These are phyloP conservation scores for Chaetorhynchus papuensis DNA, from an alignment of 2,113 vertebrate genomes.

Conservation along the genomic window DNA sequence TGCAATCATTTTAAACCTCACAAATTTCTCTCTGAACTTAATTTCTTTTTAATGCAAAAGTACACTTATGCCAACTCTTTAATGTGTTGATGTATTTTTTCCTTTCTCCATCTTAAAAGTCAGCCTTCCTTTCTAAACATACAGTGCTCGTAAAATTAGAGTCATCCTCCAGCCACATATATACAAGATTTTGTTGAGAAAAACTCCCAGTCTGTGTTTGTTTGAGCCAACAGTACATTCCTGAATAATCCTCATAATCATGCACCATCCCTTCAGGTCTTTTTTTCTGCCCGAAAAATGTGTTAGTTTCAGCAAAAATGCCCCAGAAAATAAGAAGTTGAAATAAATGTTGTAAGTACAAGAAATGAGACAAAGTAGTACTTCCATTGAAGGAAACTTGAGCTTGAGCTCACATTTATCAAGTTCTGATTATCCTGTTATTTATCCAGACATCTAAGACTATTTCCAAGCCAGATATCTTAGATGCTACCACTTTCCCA, in stretches of 20 bases:
- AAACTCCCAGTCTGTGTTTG: neutral
- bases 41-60: neutral
- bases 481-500: neutral
- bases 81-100: neutral
- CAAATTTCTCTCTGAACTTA: neutral
- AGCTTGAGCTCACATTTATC: neutral
- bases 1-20: neutral
- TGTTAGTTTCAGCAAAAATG: neutral
- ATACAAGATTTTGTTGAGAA: neutral
- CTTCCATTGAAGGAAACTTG: neutral
- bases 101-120: neutral
- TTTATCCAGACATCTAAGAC: neutral
- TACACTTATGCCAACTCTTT: neutral
- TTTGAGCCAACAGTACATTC: neutral
- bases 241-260: neutral
- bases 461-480: neutral
- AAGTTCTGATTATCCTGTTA: neutral
- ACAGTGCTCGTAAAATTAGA: neutral
- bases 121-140: neutral
- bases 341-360: neutral
- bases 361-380: neutral
- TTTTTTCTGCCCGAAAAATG: neutral
- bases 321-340: neutral
- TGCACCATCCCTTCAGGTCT: neutral
- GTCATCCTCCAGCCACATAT: neutral